These are phyloP conservation scores for Rhinoderma darwinii DNA, from an alignment of 2,113 vertebrate species.

Conservation along the genomic window DNA sequence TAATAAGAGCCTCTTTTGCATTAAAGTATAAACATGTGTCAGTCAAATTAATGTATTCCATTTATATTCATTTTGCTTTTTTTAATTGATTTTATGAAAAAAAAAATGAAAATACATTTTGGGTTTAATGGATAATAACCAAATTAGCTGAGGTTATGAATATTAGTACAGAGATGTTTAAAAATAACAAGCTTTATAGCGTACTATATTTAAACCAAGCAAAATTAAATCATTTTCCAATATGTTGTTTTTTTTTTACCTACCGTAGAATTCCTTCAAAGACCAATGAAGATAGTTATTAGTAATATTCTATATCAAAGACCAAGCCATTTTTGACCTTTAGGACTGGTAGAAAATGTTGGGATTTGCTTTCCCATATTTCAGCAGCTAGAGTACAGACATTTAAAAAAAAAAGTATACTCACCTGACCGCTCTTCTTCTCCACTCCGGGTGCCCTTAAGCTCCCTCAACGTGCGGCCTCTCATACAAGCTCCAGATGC, in stretches of 20 bases:
- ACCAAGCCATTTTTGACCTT: too few species aligned
- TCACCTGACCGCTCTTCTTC: too few species aligned
- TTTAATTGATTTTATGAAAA: constrained; percentile 43
- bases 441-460: too few species aligned
- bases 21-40: constrained; percentile 53
- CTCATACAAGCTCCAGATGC: too few species aligned
- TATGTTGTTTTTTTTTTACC: too few species aligned
- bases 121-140: constrained; percentile 44
- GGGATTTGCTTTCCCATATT: too few species aligned
- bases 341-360: too few species aligned
- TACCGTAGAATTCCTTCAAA: background rate
- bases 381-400: too few species aligned
- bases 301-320: too few species aligned
- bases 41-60: constrained; percentile 52
- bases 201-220: background rate
- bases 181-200: constrained; percentile 12
- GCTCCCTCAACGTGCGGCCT: too few species aligned
- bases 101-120: constrained; percentile 39
- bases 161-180: constrained; percentile 18
- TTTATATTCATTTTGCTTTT: constrained; percentile 51
- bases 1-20: constrained; percentile 63
- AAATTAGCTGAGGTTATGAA: constrained; percentile 21
- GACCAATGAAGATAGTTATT: background rate
- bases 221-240: background rate
- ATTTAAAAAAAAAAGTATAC: too few species aligned